phyloP scores from a whole-genome alignment of 2,888 invertebrate genomes.

The Morinoia aosen region DNA sequence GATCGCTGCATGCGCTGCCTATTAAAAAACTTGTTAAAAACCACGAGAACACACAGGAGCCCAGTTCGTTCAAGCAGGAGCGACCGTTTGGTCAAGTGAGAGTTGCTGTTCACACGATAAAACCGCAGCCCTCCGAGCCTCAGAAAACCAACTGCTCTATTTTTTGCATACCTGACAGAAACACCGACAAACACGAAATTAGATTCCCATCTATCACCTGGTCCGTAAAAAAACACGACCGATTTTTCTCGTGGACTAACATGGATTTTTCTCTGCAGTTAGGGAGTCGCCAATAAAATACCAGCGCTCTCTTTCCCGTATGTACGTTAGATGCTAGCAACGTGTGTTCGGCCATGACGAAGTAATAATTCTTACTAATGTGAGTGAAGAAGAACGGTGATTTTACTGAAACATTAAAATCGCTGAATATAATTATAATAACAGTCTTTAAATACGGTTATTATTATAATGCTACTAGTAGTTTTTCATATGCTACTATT shows the following conservation, averaged over 20 bases:
- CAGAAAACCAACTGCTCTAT: background rate
- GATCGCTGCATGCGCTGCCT: background rate
- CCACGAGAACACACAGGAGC: background rate
- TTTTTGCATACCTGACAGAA: background rate
- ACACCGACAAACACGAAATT: background rate
- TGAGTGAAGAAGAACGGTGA: background rate
- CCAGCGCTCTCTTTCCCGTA: background rate
- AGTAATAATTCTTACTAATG: background rate
- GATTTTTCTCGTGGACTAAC: background rate
- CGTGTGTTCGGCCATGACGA: background rate
- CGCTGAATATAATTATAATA: background rate
- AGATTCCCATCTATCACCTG: background rate
- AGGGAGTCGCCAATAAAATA: background rate
- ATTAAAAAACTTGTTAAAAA: conserved; percentile 5
- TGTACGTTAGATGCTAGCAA: background rate
- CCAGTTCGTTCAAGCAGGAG: background rate
- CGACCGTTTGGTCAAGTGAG: background rate
- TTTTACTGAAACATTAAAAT: background rate
- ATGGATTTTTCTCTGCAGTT: background rate
- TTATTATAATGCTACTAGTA: background rate
- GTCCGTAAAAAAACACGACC: background rate
- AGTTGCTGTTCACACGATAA: background rate
- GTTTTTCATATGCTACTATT: background rate
- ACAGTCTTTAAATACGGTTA: background rate
- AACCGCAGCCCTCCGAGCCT: background rate